Evolutionary conservation across 2,113 vertebrate species (phyloP).

Genomic region (Macaca nemestrina): DNA sequence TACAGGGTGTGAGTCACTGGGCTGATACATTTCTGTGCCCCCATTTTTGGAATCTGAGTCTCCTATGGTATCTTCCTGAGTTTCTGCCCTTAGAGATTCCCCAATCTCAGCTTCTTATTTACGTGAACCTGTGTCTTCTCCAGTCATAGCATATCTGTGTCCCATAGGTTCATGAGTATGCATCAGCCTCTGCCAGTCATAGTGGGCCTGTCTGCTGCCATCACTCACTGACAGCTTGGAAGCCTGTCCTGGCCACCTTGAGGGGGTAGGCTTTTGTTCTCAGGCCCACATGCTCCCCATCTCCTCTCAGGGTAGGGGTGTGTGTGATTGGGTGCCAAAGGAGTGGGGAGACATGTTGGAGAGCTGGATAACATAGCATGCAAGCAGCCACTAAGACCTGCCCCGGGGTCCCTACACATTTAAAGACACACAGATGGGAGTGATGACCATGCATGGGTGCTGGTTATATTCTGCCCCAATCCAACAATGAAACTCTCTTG

Average conservation of each 20-base stretch:
- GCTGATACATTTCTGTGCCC: not conserved
- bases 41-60: not conserved
- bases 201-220: not conserved
- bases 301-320: not conserved
- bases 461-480: not conserved
- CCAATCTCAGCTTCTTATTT: not conserved
- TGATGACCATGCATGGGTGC: not conserved
- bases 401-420: not conserved
- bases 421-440: not conserved
- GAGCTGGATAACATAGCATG: not conserved
- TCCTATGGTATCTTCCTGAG: not conserved
- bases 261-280: not conserved
- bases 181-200: not conserved
- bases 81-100: not conserved
- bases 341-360: fast-evolving
- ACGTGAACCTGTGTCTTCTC: not conserved
- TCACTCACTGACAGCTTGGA: not conserved
- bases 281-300: not conserved
- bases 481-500: not conserved
- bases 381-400: not conserved
- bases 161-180: not conserved
- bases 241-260: not conserved
- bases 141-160: no score
- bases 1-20: not conserved
- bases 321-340: not conserved